Base-by-base conservation (phyloP, 2,888 invertebrate species). In the Drosophila koepferae region DNA sequence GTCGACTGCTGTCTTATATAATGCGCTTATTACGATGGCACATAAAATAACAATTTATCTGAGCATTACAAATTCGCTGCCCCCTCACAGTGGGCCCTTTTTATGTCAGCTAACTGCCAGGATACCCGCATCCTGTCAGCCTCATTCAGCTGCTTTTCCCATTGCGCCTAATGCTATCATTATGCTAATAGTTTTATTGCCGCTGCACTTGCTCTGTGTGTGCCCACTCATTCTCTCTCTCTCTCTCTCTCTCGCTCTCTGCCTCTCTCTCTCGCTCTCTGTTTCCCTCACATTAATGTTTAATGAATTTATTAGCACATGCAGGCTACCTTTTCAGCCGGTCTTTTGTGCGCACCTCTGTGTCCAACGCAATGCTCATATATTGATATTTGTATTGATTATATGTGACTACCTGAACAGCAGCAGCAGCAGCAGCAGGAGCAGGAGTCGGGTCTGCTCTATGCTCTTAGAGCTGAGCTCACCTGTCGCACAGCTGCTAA, bases 11-110 rank as follows among this genome's bases (percentile, higher is more conserved):
- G 61, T 73, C 72, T 81, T 73, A 72, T 87, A 90, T 87, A 90
- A 87, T 90, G 81, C 86, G 90, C 90, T 87, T 87, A 87, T 90
- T 87, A 90, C 88, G 84, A 81, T 86, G 84, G 77, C 87, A 90
- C 87, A 89, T 89, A 89, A 88, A 85, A 90, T 89, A 89, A 90
- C 89, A 88, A 88, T 88, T 90, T 88, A 89, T 85, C 74, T 85
- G 81, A 86, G 82, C 87, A 90, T 90, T 89, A 90, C 90, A 80
- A 81, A 89, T 77, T 83, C 80, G 75, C 72, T 71, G n/a, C 74
- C 65, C 64, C 72, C 74, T 68, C 65, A 61, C 72, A 74, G 66
- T 62, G 71, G 67, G 73, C 71, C 66, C 58, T 66, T 81, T 81
- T 71, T 85, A 83, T 86, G 89, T 71, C 69, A 62, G 63, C 18